Evolutionary conservation across 64 coral and sea anemone species (phyloP).

Genomic region (Actinia equina): DNA sequence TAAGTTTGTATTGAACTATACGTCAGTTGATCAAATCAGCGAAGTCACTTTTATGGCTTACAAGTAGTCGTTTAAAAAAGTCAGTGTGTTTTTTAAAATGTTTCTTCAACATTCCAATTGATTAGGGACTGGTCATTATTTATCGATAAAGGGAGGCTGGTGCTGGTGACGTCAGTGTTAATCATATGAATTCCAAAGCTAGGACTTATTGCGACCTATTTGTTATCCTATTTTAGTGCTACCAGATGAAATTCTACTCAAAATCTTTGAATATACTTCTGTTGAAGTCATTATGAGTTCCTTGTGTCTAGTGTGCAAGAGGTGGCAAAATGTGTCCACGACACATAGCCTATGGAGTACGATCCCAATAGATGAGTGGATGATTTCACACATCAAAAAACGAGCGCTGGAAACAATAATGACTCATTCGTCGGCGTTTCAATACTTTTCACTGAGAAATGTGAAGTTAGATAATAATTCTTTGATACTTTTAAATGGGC

Average conservation of each 20-base stretch:
- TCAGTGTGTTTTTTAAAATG: too few relatives aligned
- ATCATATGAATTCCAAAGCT: too few relatives aligned
- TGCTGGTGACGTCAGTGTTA: too few relatives aligned
- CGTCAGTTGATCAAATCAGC: too few relatives aligned
- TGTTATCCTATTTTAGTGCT: not conserved
- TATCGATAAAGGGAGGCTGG: too few relatives aligned
- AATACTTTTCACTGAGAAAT: not conserved
- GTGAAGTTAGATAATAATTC: not conserved
- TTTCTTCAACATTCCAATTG: too few relatives aligned
- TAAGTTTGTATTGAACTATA: too few relatives aligned
- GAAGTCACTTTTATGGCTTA: too few relatives aligned
- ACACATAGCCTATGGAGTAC: not conserved
- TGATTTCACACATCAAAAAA: not conserved
- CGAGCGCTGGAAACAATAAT: not conserved
- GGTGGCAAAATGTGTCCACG: not conserved
- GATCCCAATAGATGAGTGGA: conserved; percentile 2
- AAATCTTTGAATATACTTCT: conserved; percentile 7
- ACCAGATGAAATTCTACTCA: conserved; percentile 7
- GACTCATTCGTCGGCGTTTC: not conserved
- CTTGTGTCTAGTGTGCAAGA: not conserved
- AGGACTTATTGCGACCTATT: too few relatives aligned
- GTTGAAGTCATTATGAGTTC: not conserved
- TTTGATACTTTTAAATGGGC: not conserved
- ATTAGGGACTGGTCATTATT: too few relatives aligned
- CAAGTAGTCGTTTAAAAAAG: too few relatives aligned